Evolutionary conservation across 2,888 invertebrate species (phyloP).

Genomic region (Acanthacorydalis orientalis): DNA sequence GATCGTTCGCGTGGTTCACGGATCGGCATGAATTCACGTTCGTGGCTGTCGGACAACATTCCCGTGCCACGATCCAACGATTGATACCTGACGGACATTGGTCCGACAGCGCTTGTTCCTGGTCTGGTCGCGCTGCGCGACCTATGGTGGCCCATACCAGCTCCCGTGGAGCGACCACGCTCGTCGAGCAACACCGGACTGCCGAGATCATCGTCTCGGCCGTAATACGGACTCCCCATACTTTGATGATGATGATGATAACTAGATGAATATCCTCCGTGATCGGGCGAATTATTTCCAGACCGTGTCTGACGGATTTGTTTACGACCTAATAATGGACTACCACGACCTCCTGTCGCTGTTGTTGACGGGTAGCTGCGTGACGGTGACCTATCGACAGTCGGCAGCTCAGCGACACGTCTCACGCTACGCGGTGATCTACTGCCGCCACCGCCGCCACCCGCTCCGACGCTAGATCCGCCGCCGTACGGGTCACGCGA

Average conservation of each 20-base stretch:
- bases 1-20: conserved; percentile 55
- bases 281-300: conserved; percentile 42
- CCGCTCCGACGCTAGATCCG: conserved; percentile 14
- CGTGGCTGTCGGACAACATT: conserved; percentile 47
- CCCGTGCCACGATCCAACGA: conserved; percentile 30
- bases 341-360: conserved; percentile 17
- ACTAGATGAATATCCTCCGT: conserved; percentile 24
- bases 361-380: conserved; percentile 55
- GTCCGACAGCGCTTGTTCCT: conserved; percentile 42
- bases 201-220: conserved; percentile 66
- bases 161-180: conserved; percentile 39
- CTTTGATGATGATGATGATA: conserved; percentile 31
- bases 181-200: conserved; percentile 76
- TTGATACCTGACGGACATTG: conserved; percentile 39
- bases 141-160: conserved; percentile 49
- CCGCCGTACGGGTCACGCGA: conserved; percentile 39
- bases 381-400: conserved; percentile 80
- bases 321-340: conserved; percentile 16
- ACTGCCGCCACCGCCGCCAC: conserved; percentile 36
- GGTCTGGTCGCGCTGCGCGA: conserved; percentile 67
- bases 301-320: conserved; percentile 31
- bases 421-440: conserved; percentile 53
- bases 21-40: conserved; percentile 76
- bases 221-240: conserved; percentile 49
- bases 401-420: conserved; percentile 54